These are phyloP conservation scores for Acrocephalus kingi DNA, from an alignment of 2,113 vertebrate genomes.

Conservation along the genomic window DNA sequence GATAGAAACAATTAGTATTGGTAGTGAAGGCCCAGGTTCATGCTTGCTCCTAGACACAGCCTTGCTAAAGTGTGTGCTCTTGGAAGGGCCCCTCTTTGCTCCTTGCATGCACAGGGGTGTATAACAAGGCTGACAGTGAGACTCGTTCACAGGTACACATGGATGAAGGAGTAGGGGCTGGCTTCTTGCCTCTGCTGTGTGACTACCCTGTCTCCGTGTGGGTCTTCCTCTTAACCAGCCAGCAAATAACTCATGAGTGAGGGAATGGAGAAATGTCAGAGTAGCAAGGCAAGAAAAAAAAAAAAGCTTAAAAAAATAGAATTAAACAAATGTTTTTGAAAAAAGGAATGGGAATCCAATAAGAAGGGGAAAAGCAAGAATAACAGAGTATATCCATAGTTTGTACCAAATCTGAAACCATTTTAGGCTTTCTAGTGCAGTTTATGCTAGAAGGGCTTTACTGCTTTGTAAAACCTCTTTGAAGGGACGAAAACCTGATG, in stretches of 20 bases:
- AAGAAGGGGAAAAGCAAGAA: background rate
- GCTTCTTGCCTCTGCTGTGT: background rate
- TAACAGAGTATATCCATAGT: background rate
- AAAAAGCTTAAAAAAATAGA: background rate
- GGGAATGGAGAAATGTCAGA: background rate
- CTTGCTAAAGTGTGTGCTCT: background rate
- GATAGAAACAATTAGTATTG: background rate
- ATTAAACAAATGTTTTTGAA: background rate
- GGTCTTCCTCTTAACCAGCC: background rate
- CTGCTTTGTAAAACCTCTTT: background rate
- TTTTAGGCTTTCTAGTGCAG: background rate
- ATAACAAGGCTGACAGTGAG: background rate
- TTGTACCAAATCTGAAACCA: background rate
- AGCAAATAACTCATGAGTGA: background rate
- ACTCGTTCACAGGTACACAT: background rate
- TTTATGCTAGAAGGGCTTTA: background rate
- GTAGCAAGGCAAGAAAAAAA: background rate
- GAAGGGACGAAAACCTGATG: background rate
- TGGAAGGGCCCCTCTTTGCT: background rate
- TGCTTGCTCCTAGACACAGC: background rate
- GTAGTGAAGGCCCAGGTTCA: background rate
- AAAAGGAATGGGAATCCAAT: background rate
- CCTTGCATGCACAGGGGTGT: accelerated
- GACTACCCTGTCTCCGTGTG: background rate
- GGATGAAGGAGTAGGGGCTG: background rate